phyloP scores from a whole-genome alignment of 2,113 vertebrate species.

The Tringa solitaria region DNA sequence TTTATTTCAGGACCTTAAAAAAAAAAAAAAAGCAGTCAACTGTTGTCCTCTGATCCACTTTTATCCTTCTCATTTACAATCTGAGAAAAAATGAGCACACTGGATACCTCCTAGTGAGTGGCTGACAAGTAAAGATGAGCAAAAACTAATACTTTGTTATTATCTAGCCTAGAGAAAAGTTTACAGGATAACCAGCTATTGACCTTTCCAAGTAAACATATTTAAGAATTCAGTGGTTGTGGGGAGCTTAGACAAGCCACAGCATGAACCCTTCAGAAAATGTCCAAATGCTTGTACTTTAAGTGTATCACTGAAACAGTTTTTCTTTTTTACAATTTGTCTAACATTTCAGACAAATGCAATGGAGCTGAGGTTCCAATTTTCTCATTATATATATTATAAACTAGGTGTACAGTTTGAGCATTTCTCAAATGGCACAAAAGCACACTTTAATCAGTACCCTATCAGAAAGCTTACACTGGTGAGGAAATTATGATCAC shows the following conservation, averaged over 20 bases:
- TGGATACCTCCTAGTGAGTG: conserved; percentile 23
- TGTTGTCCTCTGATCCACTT: conserved; percentile 32
- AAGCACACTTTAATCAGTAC: not conserved
- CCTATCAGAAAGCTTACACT: not conserved
- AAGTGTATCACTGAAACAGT: conserved; percentile 1
- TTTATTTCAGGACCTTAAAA: conserved; percentile 16
- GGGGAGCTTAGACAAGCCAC: conserved; percentile 14
- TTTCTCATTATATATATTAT: not conserved
- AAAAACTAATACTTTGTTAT: conserved; percentile 62
- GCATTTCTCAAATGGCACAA: not conserved
- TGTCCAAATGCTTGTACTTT: conserved; percentile 26
- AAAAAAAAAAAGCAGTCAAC: not conserved
- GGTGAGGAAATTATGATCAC: not conserved
- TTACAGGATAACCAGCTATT: conserved; percentile 53
- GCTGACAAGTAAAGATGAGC: conserved; percentile 53
- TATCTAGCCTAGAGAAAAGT: conserved; percentile 58
- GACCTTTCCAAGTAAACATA: conserved; percentile 61
- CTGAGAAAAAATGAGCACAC: conserved; percentile 2
- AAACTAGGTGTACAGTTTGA: not conserved
- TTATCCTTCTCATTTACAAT: conserved; percentile 46
- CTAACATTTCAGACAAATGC: not conserved
- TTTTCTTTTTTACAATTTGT: conserved; percentile 20
- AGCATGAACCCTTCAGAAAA: conserved; percentile 39
- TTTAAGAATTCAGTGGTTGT: conserved; percentile 60
- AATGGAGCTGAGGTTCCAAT: not conserved